A percentile compares a stretch with the other conserved stretches of the same genome.
Evolutionary conservation across 1,140 invertebrate species (phyloP).

Genomic region (Sitobion miscanthi): DNA sequence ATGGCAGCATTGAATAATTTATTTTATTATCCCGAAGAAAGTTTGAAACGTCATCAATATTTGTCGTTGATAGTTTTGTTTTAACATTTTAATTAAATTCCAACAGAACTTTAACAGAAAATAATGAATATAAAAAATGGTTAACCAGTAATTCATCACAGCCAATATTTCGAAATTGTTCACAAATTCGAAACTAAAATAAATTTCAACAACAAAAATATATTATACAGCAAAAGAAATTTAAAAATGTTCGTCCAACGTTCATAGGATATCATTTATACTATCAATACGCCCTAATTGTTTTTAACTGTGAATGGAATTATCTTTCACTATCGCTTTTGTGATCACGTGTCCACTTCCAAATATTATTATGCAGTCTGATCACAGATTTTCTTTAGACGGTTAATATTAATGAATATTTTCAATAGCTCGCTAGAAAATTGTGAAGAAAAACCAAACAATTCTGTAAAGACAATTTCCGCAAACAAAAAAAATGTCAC

Average conservation of each 20-base stretch:
- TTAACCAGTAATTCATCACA: neutral
- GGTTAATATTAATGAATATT: neutral
- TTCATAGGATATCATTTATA: neutral
- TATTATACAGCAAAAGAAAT: neutral
- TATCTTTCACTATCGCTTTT: neutral
- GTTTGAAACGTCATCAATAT: conserved; percentile 10
- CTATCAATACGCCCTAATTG: neutral
- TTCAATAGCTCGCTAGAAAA: neutral
- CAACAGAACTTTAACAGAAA: neutral
- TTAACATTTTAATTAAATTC: conserved; percentile 8
- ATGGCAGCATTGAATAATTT: neutral
- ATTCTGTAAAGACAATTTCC: neutral
- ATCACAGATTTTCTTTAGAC: neutral
- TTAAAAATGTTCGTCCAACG: neutral
- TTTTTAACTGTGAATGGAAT: neutral
- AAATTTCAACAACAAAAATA: neutral
- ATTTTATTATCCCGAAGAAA: conserved; percentile 1
- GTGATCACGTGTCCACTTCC: neutral
- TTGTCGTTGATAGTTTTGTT: neutral
- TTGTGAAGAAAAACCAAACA: neutral
- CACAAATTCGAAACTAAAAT: neutral
- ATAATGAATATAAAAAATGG: neutral
- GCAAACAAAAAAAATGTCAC: neutral
- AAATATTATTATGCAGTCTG: neutral
- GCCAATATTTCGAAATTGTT: neutral